Base-by-base conservation (phyloP, 2,888 invertebrate species). In the Drosophila monieri region DNA sequence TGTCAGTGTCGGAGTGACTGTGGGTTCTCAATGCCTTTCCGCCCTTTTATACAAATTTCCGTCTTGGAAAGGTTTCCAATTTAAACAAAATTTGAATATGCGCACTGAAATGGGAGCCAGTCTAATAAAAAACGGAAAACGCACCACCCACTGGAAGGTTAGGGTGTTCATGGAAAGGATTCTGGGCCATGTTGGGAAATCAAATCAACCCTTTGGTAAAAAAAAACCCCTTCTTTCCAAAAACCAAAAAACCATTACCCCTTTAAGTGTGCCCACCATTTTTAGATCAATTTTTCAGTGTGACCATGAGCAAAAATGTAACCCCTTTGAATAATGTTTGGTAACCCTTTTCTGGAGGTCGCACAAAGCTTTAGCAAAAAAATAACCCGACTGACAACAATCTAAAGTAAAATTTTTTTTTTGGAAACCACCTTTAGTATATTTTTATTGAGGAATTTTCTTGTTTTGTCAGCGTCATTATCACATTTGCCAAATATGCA, bases 51-150 rank as follows among this genome's bases (percentile, higher is more conserved):
- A 77, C 65, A 64, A 73, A 73, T 46, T 59, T n/a, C 8, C 6
- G 15, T 15, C 35, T 32, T 76, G 76, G 72, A 80, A 84, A 46
- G 47, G 35, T 46, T 88, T 84, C 81, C 87, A 78, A 73, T 74
- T 89, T 84, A 77, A 84, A 76, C 25, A 18, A 88, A 89, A 88
- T 89, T 89, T 89, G 87, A 89, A 88, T 88, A 89, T 89, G 89
- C 89, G 89, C 89, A 89, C 56, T 73, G 72, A 53, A 61, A 51
- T 15, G 39, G 55, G 66, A 53, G 49, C 41, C 14, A 64, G 35
- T 32, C 37, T 44, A 37, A 44, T 39, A 27, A 51, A 35, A 71
- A 73, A 73, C 77, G 58, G 66, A 70, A 73, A 54, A 44, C 64
- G 53, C 32, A 39, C 23, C 44, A 4, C 27, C 25, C 21, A 0